Base-by-base conservation (phyloP, 1,140 invertebrate genomes). In the Cotesia chilonis region DNA sequence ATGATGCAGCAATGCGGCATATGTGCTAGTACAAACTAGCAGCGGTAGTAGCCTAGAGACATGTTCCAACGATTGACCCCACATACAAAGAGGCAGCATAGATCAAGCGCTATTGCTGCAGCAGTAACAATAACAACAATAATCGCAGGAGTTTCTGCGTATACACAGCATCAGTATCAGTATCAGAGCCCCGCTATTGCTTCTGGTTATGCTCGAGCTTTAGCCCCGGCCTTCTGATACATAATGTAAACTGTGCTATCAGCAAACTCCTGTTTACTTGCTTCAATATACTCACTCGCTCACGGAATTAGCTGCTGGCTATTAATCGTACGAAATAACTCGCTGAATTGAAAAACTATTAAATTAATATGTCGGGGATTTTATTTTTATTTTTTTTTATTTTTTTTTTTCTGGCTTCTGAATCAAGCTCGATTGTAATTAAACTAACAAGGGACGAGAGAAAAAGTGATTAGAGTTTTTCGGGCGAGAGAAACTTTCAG, bases 61-160 rank as follows among this genome's bases (percentile, higher is more conserved):
- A 59, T 47, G 52, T 71, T 51, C 37, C 70, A 71, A 71, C 70
- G 70, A 71, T 71, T 71, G 70, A 65, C 61, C 70, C 70, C 54
- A 70, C 36, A 41, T 17, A 63, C 60, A 41, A 36, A 57, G 17
- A 70, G 36, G 61, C 55, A 20, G 4, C 37, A 37, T 55, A 52
- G 1, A 4, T 38, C 67, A 6, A 6, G 6, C 10, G 5, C 41
- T 47, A 47, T 47, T 47, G 41, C 41, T 6, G 41, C 5, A 9
- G 10, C 41, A 9, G 41, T 2, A 9, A 47, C 41, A 47, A 10
- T 10, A 47, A 47, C 41, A 47, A 47, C 41, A 47, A 47, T 47
- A 47, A 2, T 5, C 2, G 2, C 41, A 6, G 41, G 12, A 28
- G 28, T 28, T 28, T 64, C 41, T 64, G 28, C 17, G 3, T 47